Evolutionary conservation across 2,797 vertebrate species (phyloP).

Genomic region (Moxostoma hubbsi): DNA sequence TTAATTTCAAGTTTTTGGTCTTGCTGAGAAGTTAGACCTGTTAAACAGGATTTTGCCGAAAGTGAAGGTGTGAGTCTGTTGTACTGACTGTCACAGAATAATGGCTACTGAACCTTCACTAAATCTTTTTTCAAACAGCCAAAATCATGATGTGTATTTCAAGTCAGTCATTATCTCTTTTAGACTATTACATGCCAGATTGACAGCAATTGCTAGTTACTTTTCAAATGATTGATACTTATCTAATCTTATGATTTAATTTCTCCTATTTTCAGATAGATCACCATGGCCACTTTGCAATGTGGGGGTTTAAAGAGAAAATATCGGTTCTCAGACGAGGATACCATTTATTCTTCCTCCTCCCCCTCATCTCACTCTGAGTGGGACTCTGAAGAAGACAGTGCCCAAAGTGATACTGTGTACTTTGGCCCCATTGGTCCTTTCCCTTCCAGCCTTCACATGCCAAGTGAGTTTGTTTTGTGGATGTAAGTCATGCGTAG

Average conservation of each 20-base stretch:
- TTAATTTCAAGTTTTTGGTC: neutral
- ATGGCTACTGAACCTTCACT: conserved; percentile 10
- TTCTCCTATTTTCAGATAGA: conserved; percentile 62
- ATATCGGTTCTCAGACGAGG: conserved; percentile 92
- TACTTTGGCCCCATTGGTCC: conserved; percentile 80
- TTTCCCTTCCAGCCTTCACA: conserved; percentile 14
- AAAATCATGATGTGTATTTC: neutral
- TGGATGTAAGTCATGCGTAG: conserved; percentile 43
- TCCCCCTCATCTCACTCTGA: conserved; percentile 81
- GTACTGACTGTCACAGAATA: conserved; percentile 22
- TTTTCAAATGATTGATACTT: neutral
- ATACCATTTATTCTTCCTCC: conserved; percentile 85
- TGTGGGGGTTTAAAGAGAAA: conserved; percentile 94
- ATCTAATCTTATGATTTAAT: neutral
- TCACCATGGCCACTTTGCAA: conserved; percentile 80
- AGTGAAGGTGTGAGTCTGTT: conserved; percentile 34
- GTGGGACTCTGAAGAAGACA: conserved; percentile 91
- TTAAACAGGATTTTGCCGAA: conserved; percentile 41
- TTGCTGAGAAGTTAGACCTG: conserved; percentile 59
- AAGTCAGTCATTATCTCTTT: neutral
- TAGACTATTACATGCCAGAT: neutral
- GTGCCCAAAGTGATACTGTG: conserved; percentile 80
- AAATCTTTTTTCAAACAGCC: conserved; percentile 1
- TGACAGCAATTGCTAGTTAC: neutral
- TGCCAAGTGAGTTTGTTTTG: conserved; percentile 33